Evolutionary conservation across 1,140 invertebrate species (phyloP), one percentile per base, ranked within the genome.

Genomic region (Papilio dardanus): DNA sequence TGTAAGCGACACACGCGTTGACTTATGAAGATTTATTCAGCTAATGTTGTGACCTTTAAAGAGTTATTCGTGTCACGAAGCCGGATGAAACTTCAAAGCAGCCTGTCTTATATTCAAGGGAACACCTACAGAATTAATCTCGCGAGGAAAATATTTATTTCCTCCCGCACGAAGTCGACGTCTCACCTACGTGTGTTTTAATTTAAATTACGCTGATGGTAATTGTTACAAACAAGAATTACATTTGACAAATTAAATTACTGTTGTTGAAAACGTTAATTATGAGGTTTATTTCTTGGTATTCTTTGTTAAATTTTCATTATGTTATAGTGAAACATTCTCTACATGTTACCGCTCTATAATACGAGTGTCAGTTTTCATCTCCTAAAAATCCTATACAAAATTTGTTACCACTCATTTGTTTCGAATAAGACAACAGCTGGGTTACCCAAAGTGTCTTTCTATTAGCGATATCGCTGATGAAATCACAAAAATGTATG

Each of bases 41-140:
- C 12, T 58, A 58, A 58, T 14, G 54, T 58, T 58, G 31, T 68
- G 66, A 40, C 35, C 66, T 40, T 40, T 35, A 58, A 58, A 35
- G 35, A 68, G 35, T 68, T 68, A 68, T 68, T 68, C 66, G 35
- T 24, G 66, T 68, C 66, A 68, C 66, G 66, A 68, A 33, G 19
- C 19, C 35, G 33, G 33, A 28, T 68, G 66, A 37, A 66, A 66
- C n/a, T 37, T 37, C 31, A 35, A 40, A 37, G 67, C 67, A 62
- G 24, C 54, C 24, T 62, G 54, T 62, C 8, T 69, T 40, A 69
- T 69, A 69, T 69, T 69, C 67, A 69, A 40, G 35, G n/a, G n/a
- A 69, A 40, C 67, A 40, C 31, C 31, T 33, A 24, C 8, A 24
- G 67, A 37, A 69, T 69, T 69, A 69, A 69, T 69, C 31, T 42